A percentile compares a stretch with the other conserved stretches of the same genome.
phyloP scores from a whole-genome alignment of 2,888 invertebrate species.

The Tholera decimalis region DNA sequence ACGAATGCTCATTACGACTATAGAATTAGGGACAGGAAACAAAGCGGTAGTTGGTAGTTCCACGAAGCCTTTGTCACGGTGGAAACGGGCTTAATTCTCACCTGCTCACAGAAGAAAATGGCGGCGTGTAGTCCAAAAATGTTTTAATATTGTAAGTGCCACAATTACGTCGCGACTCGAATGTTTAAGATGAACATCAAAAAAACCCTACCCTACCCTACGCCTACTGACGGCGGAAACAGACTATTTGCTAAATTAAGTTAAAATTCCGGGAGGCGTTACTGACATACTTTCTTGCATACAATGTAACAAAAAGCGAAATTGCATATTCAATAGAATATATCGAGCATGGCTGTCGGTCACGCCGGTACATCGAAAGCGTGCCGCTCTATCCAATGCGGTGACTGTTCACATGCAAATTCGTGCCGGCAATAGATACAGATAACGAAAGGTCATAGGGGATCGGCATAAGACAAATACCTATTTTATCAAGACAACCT shows the following conservation, averaged over 20 bases:
- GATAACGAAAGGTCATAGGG: conserved; percentile 68
- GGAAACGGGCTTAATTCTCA: conserved; percentile 69
- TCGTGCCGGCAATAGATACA: conserved; percentile 63
- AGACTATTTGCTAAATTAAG: conserved; percentile 40
- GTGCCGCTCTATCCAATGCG: conserved; percentile 63
- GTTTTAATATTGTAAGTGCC: conserved; percentile 57
- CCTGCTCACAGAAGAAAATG: conserved; percentile 60
- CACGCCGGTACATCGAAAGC: conserved; percentile 63
- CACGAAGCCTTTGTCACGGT: conserved; percentile 62
- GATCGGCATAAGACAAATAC: conserved; percentile 62
- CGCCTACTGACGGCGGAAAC: conserved; percentile 32
- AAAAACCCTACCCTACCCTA: conserved; percentile 29
- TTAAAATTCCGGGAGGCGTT: conserved; percentile 34
- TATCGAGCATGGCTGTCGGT: conserved; percentile 65
- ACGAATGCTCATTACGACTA: conserved; percentile 63
- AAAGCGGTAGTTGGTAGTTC: conserved; percentile 50
- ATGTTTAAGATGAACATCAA: conserved; percentile 41
- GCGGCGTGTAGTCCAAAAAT: conserved; percentile 42
- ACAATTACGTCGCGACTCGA: conserved; percentile 51
- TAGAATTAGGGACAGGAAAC: conserved; percentile 58
- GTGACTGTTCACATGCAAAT: conserved; percentile 68
- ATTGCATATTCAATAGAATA: conserved; percentile 60
- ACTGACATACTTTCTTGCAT: conserved; percentile 31
- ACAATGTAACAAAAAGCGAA: conserved; percentile 51
- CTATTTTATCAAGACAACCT: conserved; percentile 56